These are phyloP conservation scores for Reticulitermes speratus DNA, from an alignment of 1,140 invertebrate genomes.

Conservation along the genomic window DNA sequence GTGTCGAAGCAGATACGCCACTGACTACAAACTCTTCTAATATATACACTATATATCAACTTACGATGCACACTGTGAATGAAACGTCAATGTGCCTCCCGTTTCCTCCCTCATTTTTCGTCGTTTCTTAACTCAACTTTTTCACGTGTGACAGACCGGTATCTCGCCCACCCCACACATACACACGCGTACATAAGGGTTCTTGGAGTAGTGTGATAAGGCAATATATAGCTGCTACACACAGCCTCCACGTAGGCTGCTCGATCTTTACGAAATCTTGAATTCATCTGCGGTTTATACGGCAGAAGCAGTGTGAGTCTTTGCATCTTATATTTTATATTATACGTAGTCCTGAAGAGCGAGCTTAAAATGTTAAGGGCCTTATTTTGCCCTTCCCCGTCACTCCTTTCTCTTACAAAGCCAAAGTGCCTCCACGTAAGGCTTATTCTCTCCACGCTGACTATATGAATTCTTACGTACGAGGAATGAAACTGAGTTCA, in stretches of 20 bases:
- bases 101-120: neutral
- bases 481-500: neutral
- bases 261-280: conserved; percentile 4
- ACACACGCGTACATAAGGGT: neutral
- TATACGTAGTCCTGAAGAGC: neutral
- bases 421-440: neutral
- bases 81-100: neutral
- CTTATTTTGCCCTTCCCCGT: neutral
- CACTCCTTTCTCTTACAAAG: neutral
- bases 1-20: neutral
- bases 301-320: neutral
- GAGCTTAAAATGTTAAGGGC: neutral
- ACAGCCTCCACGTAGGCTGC: neutral
- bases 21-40: neutral
- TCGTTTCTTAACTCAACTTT: neutral
- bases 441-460: neutral
- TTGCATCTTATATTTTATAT: conserved; percentile 17
- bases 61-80: neutral
- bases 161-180: neutral
- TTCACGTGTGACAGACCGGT: neutral
- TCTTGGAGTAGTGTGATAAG: neutral
- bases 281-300: conserved; percentile 8
- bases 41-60: neutral
- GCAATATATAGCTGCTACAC: neutral
- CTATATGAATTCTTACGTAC: neutral